phyloP scores from a whole-genome alignment of 2,797 vertebrate genomes.

The Ficedula albicollis region DNA sequence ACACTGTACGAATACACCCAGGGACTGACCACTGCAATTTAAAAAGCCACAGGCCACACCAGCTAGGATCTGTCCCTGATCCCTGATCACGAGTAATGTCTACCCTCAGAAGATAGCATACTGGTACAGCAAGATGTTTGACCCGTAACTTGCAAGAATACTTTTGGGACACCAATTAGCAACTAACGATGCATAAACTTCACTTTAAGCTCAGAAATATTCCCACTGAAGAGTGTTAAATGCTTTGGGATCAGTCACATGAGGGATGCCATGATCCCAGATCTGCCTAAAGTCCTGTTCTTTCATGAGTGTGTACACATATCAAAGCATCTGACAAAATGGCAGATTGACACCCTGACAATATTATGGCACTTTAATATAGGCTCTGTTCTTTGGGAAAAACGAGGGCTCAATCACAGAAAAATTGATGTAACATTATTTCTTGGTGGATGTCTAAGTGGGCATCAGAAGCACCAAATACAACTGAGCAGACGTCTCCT shows the following conservation, averaged over 20 bases:
- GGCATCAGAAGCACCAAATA: neutral
- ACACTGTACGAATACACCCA: neutral
- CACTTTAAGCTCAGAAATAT: neutral
- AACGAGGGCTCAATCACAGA: neutral
- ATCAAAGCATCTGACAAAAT: neutral
- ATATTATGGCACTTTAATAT: neutral
- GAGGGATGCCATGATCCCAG: neutral
- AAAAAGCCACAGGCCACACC: neutral
- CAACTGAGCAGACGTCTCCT: neutral
- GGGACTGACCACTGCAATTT: neutral
- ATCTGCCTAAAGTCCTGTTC: neutral
- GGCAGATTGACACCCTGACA: neutral
- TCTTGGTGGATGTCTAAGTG: neutral
- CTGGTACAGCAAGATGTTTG: neutral
- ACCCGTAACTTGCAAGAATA: neutral
- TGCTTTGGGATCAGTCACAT: neutral
- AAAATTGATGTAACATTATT: neutral
- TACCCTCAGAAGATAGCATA: neutral
- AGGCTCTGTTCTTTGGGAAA: neutral
- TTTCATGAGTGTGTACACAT: rapidly evolving
- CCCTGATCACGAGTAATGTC: neutral
- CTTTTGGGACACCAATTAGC: neutral
- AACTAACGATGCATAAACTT: neutral
- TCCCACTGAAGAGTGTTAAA: neutral
- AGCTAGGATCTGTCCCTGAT: neutral